A percentile compares a stretch with the other conserved stretches of the same genome.
phyloP scores from a whole-genome alignment of 2,797 vertebrate genomes.

The Loriculus beryllinus region DNA sequence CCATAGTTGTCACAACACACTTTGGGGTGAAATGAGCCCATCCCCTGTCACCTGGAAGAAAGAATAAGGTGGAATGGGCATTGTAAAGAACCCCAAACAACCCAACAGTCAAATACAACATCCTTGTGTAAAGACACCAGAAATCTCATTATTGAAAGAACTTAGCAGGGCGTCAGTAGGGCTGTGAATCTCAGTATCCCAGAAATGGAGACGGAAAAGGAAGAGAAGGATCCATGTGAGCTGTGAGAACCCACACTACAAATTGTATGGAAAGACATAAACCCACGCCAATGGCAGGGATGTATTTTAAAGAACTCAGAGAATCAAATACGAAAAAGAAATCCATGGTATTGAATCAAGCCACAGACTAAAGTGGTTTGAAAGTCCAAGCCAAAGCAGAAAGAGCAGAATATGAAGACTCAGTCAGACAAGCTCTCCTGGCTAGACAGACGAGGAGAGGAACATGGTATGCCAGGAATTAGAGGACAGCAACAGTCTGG shows the following conservation, averaged over 20 bases:
- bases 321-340: neutral
- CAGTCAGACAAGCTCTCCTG: constrained; percentile 33
- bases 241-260: neutral
- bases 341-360: neutral
- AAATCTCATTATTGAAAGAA: neutral
- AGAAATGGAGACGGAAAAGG: neutral
- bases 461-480: neutral
- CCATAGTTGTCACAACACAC: neutral
- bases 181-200: neutral
- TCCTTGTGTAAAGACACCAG: neutral
- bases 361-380: neutral
- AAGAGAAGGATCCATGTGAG: neutral
- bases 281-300: neutral
- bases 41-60: neutral
- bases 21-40: neutral
- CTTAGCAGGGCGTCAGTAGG: neutral
- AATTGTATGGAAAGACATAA: neutral
- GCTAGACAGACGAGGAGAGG: constrained; percentile 1
- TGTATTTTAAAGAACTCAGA: neutral
- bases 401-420: neutral
- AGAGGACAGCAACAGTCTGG: constrained; percentile 24
- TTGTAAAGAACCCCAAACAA: neutral
- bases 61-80: neutral
- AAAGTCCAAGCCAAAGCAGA: neutral
- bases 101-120: neutral